Percentiles rank a stretch among this genome's conserved stretches.
Evolutionary conservation across 2,888 invertebrate genomes (phyloP).

Genomic region (Galerucella nymphaeae): DNA sequence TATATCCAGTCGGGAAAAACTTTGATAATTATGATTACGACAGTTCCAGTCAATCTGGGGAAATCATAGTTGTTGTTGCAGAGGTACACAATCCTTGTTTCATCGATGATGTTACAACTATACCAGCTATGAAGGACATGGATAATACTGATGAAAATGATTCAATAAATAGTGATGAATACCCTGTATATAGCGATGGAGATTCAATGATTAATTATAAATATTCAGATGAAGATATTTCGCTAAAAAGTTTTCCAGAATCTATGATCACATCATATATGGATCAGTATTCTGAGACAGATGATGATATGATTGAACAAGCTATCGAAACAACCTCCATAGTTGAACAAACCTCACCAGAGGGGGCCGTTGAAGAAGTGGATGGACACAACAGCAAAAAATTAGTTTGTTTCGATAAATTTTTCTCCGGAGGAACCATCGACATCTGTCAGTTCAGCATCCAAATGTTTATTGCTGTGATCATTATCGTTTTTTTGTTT

Average conservation of each 20-base stretch:
- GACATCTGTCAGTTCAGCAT: background rate
- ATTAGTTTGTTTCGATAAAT: background rate
- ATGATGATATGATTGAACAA: background rate
- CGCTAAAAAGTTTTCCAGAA: background rate
- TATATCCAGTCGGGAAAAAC: background rate
- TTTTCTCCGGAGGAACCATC: background rate
- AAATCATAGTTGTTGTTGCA: background rate
- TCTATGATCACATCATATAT: background rate
- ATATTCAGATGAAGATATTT: no score
- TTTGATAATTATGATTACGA: background rate
- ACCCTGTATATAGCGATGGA: no score
- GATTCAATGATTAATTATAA: no score
- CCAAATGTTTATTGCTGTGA: background rate
- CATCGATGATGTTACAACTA: background rate
- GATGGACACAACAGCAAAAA: background rate
- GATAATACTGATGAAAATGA: background rate
- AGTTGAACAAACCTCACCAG: background rate
- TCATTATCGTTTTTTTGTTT: conserved; percentile 13
- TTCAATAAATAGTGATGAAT: background rate
- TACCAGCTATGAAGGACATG: background rate
- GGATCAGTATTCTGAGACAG: background rate
- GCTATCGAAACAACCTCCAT: background rate
- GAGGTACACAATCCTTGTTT: background rate
- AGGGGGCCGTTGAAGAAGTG: background rate
- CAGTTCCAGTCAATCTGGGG: background rate